Evolutionary conservation across 2,797 vertebrate species (phyloP), one percentile per base, ranked within the genome.

Genomic region (Jordanella pulchra): DNA sequence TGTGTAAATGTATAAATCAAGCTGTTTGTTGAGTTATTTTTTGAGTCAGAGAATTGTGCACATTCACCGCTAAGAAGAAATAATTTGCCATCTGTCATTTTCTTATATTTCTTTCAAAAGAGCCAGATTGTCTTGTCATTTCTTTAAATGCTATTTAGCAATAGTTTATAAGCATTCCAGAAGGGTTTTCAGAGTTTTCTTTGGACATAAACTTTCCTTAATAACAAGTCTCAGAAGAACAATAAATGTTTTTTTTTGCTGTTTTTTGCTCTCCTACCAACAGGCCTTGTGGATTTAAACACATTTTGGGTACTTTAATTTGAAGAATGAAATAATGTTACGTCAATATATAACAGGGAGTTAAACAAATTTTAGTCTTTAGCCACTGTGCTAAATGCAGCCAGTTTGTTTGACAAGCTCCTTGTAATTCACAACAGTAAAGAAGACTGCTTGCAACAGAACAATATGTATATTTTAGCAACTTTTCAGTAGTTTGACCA

Each of bases 1-100:
- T 66, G 70, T 44, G n/a, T 71, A 58, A 70, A 56, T 61, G 50
- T 67, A 65, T 68, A n/a, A 78, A 65, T 14, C 14, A 23, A 56
- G 17, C 28, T 18, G 15, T 32, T 71, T 47, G 69, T 60, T 73
- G 25, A 56, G 53, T 53, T 66, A 12, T 73, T 58, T 73, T 28
- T 55, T 64, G 4, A 65, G 10, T 21, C 27, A 74, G 12, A 63
- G 73, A n/a, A 66, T 27, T 15, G 18, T 18, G 56, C 35, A 58
- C 50, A 15, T 58, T 65, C n/a, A 71, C 47, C 50, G 32, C 61
- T 45, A 39, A 54, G 69, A 17, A 54, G 39, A 56, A 28, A 11
- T 56, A 27, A 56, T 42, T 15, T 21, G 11, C 60, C 35, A 63
- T 63, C 60, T 63, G 60, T 63, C 60, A 25, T 42, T 28, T 69